These are phyloP conservation scores for Blastobasis adustella DNA, from an alignment of 2,888 invertebrate species.

Conservation along the genomic window DNA sequence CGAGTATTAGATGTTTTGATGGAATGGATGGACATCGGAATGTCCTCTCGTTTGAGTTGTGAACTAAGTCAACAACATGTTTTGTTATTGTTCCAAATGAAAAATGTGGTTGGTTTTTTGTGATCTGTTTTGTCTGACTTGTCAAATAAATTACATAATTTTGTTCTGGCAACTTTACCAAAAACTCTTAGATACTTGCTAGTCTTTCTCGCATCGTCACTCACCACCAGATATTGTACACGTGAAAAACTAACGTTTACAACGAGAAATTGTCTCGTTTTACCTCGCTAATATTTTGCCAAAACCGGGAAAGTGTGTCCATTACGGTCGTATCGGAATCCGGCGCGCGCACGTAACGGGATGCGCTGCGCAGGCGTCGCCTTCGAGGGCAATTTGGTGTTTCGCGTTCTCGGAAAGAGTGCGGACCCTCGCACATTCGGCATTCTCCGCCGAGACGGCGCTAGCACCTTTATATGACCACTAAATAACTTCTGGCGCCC, in stretches of 20 bases:
- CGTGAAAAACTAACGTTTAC: neutral
- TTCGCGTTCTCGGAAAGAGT: conserved; percentile 46
- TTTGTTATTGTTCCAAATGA: too few species aligned
- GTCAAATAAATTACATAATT: neutral
- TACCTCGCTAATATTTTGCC: too few species aligned
- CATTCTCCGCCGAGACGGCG: conserved; percentile 66
- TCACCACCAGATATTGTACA: neutral
- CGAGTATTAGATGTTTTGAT: neutral
- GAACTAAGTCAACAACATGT: too few species aligned
- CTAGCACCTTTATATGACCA: conserved; percentile 40
- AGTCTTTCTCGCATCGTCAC: neutral
- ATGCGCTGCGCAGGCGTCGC: neutral
- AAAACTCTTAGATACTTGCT: neutral
- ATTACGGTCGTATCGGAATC: neutral
- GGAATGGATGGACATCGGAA: too few species aligned
- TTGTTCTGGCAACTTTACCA: neutral
- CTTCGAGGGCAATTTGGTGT: conserved; percentile 2
- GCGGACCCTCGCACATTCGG: conserved; percentile 40
- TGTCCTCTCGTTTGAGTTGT: neutral
- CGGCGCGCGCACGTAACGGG: conserved; percentile 4
- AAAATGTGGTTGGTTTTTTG: too few species aligned
- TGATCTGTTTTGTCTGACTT: too few species aligned
- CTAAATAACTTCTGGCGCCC: conserved; percentile 35
- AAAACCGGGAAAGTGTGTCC: too few species aligned
- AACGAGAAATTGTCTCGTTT: too few species aligned